Percentiles rank a stretch among this genome's conserved stretches.
Conservation (phyloP, 2,797 vertebrate genomes). For the Cyclopterus lumpus region DNA sequence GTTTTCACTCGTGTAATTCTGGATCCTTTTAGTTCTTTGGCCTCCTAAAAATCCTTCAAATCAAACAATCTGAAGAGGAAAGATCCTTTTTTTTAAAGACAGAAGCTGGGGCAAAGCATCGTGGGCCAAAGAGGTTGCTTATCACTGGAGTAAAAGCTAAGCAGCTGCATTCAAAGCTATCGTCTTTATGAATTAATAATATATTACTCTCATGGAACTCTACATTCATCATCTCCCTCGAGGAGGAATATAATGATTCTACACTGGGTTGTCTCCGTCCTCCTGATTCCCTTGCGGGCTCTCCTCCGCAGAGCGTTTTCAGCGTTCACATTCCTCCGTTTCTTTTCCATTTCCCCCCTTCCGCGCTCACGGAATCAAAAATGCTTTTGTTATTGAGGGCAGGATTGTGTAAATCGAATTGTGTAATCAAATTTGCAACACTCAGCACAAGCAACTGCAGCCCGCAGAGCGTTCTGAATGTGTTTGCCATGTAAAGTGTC, state of each 20-base stretch:
- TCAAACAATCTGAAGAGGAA: not conserved
- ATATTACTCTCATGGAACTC: not conserved
- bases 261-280: not conserved
- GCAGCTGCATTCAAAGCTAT: not conserved
- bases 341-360: constrained; percentile 40
- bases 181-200: not conserved
- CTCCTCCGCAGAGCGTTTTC: not conserved
- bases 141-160: not conserved
- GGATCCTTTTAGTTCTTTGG: not conserved
- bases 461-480: constrained; percentile 24
- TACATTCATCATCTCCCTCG: not conserved
- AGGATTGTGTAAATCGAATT: constrained; percentile 63
- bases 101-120: not conserved
- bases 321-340: constrained; percentile 19
- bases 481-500: constrained; percentile 31
- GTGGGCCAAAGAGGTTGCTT: not conserved
- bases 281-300: constrained; percentile 2
- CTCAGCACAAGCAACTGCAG: constrained; percentile 31
- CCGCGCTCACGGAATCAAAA: constrained; percentile 34
- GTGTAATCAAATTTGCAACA: constrained; percentile 66
- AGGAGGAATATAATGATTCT: not conserved
- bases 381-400: constrained; percentile 62
- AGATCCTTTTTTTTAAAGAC: not conserved
- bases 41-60: not conserved
- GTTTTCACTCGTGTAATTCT: not conserved